These are phyloP conservation scores for Aplysia californica DNA, from an alignment of 1,140 invertebrate species.

Conservation along the genomic window DNA sequence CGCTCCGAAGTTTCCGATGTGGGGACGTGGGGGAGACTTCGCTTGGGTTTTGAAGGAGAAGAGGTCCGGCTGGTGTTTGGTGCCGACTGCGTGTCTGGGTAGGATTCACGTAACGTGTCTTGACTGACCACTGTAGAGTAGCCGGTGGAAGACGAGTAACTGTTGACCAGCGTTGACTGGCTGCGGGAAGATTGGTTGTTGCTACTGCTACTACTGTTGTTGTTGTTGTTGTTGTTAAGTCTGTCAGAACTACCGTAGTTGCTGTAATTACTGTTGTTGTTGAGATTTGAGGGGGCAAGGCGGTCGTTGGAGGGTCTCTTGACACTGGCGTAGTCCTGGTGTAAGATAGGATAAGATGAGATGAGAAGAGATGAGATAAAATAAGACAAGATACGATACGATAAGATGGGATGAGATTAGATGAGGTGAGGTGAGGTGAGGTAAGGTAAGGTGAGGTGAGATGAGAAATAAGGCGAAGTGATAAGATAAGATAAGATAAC, in stretches of 20 bases:
- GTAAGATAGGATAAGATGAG: no score
- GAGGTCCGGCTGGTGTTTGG: neutral
- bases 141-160: neutral
- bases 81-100: neutral
- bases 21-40: conserved; percentile 37
- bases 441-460: no score
- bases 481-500: no score
- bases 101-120: neutral
- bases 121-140: neutral
- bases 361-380: no score
- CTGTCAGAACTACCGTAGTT: neutral
- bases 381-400: no score
- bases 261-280: neutral
- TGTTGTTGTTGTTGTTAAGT: neutral
- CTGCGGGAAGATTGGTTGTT: neutral
- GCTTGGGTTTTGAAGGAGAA: conserved; percentile 27
- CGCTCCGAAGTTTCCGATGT: conserved; percentile 31
- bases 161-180: neutral
- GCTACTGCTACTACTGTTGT: neutral
- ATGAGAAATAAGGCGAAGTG: no score
- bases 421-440: no score
- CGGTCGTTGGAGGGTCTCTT: no score
- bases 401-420: no score
- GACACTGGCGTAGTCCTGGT: no score
- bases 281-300: neutral